A percentile compares a stretch with the other conserved stretches of the same genome.
phyloP scores from a whole-genome alignment of 2,113 vertebrate genomes.

The Capreolus pygargus region DNA sequence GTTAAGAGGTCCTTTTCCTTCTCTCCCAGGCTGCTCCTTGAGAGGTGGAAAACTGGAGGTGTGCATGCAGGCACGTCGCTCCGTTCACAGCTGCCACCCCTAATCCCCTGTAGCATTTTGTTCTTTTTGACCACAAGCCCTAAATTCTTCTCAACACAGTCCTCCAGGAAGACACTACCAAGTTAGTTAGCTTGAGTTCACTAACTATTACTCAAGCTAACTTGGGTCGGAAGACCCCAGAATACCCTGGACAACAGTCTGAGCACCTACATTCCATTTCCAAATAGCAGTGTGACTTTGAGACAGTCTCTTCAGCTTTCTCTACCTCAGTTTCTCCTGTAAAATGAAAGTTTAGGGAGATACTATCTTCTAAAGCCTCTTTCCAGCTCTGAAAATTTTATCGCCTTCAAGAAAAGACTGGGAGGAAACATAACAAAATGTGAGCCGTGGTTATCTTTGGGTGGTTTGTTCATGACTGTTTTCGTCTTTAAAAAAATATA shows the following conservation, averaged over 20 bases:
- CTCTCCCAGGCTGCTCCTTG: background rate
- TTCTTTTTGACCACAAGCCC: background rate
- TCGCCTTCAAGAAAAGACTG: background rate
- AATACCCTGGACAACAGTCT: background rate
- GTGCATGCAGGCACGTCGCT: fast-evolving
- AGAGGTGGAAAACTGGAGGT: background rate
- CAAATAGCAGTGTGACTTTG: background rate
- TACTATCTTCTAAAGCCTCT: background rate
- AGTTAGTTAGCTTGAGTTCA: background rate
- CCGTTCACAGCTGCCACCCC: fast-evolving
- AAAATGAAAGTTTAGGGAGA: background rate
- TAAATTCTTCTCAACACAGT: background rate
- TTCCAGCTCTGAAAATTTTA: background rate
- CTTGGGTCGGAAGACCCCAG: background rate
- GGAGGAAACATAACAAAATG: background rate
- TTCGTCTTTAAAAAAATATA: background rate
- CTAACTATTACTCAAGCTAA: background rate
- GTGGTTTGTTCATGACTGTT: background rate
- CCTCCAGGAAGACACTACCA: background rate
- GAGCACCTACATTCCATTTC: background rate
- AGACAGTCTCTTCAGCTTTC: background rate
- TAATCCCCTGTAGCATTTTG: background rate
- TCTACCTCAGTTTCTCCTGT: background rate
- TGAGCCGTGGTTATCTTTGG: background rate
- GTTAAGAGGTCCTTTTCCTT: background rate